phyloP scores from a whole-genome alignment of 2,113 vertebrate species.

The Rhinopomastus cyanomelas region DNA sequence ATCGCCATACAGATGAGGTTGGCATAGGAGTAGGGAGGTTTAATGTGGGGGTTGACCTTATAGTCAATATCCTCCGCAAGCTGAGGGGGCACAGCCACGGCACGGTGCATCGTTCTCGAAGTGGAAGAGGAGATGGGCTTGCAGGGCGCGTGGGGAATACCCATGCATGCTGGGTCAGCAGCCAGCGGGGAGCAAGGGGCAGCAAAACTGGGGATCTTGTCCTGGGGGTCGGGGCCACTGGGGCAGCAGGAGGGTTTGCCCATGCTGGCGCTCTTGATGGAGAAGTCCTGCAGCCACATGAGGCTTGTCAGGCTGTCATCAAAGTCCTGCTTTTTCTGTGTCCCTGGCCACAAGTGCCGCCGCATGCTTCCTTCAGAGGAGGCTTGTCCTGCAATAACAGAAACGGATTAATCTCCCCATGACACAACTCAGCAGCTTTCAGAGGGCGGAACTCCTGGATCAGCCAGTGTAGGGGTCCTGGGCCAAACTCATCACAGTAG shows the following conservation, averaged over 20 bases:
- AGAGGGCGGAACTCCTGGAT: too few relatives aligned
- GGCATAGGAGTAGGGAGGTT: conserved; percentile 93
- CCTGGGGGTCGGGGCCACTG: conserved; percentile 74
- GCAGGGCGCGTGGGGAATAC: conserved; percentile 85
- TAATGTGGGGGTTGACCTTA: conserved; percentile 84
- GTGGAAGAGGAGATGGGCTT: conserved; percentile 88
- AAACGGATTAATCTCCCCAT: neutral
- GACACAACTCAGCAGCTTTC: neutral
- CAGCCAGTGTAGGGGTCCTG: too few relatives aligned
- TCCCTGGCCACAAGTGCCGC: conserved; percentile 72
- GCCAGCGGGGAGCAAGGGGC: conserved; percentile 87
- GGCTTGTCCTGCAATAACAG: conserved; percentile 17
- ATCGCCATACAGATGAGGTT: conserved; percentile 97
- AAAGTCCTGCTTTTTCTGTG: conserved; percentile 74
- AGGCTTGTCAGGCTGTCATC: conserved; percentile 96
- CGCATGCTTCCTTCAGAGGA: conserved; percentile 55
- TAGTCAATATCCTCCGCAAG: conserved; percentile 89
- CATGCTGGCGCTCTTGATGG: conserved; percentile 79
- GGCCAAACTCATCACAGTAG: too few relatives aligned
- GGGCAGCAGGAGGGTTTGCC: conserved; percentile 65
- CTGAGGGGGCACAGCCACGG: conserved; percentile 75
- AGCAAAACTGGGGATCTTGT: conserved; percentile 68
- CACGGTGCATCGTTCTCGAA: conserved; percentile 67
- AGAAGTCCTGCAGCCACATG: conserved; percentile 95
- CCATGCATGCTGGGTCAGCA: conserved; percentile 87